Evolutionary conservation across 2,113 vertebrate genomes (phyloP), one percentile per base, ranked within the genome.

Genomic region (Petromus typicus): DNA sequence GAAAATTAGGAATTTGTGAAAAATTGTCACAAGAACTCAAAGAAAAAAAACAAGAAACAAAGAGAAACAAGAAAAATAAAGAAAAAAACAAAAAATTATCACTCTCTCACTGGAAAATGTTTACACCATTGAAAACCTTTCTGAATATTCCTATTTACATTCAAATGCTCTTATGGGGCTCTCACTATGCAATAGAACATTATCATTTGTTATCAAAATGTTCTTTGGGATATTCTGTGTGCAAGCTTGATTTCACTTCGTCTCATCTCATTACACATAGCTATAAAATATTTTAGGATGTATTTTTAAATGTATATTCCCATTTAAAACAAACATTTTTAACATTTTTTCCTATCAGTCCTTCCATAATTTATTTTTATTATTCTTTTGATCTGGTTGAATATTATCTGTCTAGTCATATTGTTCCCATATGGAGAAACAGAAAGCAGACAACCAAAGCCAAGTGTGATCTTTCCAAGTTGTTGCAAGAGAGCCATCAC

Each of bases 321-420:
- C 43, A 27, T 89, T 95, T 95, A 95, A 34, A 95, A 92, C 6
- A 64, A 37, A 83, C 63, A 89, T 37, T 83, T 89, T 82, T 57
- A 76, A 23, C 57, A 73, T 89, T 86, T 90, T 91, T 94, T 78
- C 32, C 32, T 75, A 84, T 78, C 18, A 66, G 54, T 45, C 82
- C 51, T 91, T 54, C 34, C 11, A 51, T 37, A 37, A 11, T 63
- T 59, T 32, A 51, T 76, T 71, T 93, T 89, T 61, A 40, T 66
- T 59, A 56, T 83, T 17, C 45, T 59, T 83, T 91, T n/a, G 40
- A 57, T 90, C 56, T 78, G 16, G 20, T 79, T 90, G 81, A 95
- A 97, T 95, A 79, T 61, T 90, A 90, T 66, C 22, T 23, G 88
- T 27, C 89, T 95, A 64, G 63, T 83, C 95, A 22, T 67, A 59